phyloP scores from a whole-genome alignment of 2,888 invertebrate species.

The Trichacis sp. region DNA sequence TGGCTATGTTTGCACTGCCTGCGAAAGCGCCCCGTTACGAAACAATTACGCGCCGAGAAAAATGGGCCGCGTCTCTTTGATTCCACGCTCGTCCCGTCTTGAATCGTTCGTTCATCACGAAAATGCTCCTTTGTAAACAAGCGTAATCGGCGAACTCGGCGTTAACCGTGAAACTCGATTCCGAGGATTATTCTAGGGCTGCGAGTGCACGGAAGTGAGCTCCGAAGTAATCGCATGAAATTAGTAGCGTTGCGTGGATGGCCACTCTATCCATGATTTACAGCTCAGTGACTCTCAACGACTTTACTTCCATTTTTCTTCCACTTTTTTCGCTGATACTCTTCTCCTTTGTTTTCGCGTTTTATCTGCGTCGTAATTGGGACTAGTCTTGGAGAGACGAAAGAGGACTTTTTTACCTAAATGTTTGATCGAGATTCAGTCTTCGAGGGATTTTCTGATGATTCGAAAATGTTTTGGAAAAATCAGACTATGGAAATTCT shows the following conservation, averaged over 20 bases:
- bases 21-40: constrained; percentile 54
- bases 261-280: constrained; percentile 68
- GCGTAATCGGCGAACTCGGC: background rate
- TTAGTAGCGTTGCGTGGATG: constrained; percentile 65
- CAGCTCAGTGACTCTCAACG: constrained; percentile 67
- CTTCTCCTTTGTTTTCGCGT: constrained; percentile 23
- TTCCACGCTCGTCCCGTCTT: constrained; percentile 6
- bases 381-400: too few species aligned
- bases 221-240: constrained; percentile 69
- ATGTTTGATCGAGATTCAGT: too few species aligned
- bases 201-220: constrained; percentile 65
- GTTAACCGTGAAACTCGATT: constrained; percentile 59
- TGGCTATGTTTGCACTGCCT: constrained; percentile 62
- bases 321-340: background rate
- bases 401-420: too few species aligned
- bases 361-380: constrained; percentile 66
- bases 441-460: too few species aligned
- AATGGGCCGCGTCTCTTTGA: constrained; percentile 38
- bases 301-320: constrained; percentile 63
- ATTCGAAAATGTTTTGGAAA: too few species aligned
- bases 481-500: too few species aligned
- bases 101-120: background rate
- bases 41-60: constrained; percentile 61
- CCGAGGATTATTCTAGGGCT: constrained; percentile 61
- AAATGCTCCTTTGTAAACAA: background rate